Evolutionary conservation across 2,888 invertebrate species (phyloP), one percentile per base, ranked within the genome.

Genomic region (Lasioglossum marginatum): DNA sequence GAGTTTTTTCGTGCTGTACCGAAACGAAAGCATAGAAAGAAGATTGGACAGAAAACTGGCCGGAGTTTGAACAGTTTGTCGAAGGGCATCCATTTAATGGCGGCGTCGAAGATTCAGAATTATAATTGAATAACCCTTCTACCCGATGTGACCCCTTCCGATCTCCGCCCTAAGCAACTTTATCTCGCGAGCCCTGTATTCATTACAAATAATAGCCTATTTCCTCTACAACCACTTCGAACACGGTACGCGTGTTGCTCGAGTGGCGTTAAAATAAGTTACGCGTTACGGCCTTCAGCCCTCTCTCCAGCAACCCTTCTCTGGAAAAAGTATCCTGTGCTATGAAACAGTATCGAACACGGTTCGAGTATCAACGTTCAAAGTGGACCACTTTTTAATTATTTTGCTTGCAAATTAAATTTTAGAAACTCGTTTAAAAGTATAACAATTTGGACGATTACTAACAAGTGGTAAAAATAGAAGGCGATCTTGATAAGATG

Each of bases 191-290:
- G 81, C 79, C 80, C 83, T 77, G 72, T 90, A 88, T 90, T 90
- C 90, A 88, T 90, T 90, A 88, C 88, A 87, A 87, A 90, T 90
- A 90, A 90, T 88, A 85, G 88, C 73, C 85, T 83, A 90, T 90
- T 90, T 90, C 83, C 88, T 87, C 81, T 76, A 87, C 79, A 80
- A 88, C 80, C 87, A 88, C 90, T 88, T 83, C 37, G 83, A 80
- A 57, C 48, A 74, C n/a, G 79, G 79, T 80, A 60, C 83, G 66
- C 85, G 66, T 77, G 80, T 84, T 83, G 72, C 75, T 86, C 85
- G 85, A 86, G 85, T 86, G 85, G 85, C 77, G 68, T 85, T 78
- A 71, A 83, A 84, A 77, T 81, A 84, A 77, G 79, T 81, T 86
- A 73, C 81, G 78, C 60, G 40, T 78, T 76, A 81, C n/a, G 75